Percentiles rank a stretch among this genome's conserved stretches.
Conservation (phyloP, 2,797 vertebrate species). For the Otus scops region DNA sequence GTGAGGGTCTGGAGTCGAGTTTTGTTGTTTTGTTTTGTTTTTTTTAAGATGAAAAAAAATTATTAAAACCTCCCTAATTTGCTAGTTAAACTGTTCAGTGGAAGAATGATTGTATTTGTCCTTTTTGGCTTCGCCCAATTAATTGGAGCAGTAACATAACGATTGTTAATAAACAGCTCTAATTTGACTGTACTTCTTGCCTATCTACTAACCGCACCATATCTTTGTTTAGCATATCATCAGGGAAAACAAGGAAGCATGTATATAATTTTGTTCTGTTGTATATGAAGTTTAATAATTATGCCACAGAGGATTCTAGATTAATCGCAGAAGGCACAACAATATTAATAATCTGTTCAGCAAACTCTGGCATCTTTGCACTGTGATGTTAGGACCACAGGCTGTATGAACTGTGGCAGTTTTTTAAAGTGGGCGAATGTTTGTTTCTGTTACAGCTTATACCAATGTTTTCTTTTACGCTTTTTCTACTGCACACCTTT, state of each 20-base stretch:
- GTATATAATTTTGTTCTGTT: slow-evolving; percentile 63
- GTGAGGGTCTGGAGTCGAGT: not conserved
- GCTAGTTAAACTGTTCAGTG: slow-evolving; percentile 54
- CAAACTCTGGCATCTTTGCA: slow-evolving; percentile 37
- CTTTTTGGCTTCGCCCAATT: slow-evolving; percentile 70
- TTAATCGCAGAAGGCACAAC: slow-evolving; percentile 58
- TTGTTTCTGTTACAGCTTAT: slow-evolving; percentile 52
- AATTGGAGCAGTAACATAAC: slow-evolving; percentile 62
- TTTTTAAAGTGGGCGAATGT: not conserved
- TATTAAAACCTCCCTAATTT: slow-evolving; percentile 38
- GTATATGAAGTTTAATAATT: slow-evolving; percentile 68
- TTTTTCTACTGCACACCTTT: not conserved
- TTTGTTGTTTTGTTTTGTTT: not conserved
- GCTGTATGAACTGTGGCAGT: not conserved
- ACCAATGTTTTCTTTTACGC: not conserved
- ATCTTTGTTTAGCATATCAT: slow-evolving; percentile 63
- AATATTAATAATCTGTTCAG: slow-evolving; percentile 63
- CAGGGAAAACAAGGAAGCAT: slow-evolving; percentile 30
- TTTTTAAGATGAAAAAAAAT: not conserved
- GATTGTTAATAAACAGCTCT: slow-evolving; percentile 44
- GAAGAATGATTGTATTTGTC: slow-evolving; percentile 71
- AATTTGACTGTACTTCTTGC: slow-evolving; percentile 56
- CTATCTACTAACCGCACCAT: slow-evolving; percentile 12
- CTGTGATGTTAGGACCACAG: slow-evolving; percentile 40
- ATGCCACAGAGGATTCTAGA: slow-evolving; percentile 62